Evolutionary conservation across 2,888 invertebrate species (phyloP), one percentile per base, ranked within the genome.

Genomic region (Stenodema calcarata): DNA sequence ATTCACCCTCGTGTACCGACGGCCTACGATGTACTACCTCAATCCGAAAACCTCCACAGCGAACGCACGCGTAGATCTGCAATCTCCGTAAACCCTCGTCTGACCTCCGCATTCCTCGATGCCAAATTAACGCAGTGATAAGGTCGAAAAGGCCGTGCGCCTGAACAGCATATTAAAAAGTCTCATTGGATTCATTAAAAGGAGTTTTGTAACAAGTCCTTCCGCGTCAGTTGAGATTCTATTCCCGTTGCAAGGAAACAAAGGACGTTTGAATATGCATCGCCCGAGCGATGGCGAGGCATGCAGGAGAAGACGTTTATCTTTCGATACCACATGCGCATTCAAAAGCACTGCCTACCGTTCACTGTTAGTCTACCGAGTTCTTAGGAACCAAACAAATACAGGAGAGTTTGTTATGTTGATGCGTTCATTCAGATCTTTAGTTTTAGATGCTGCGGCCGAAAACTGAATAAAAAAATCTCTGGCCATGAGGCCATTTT

Each of bases 241-340:
- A 28, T 80, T 30, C 30, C 54, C 80, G 80, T 80, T 28, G 47
- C 35, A 41, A 73, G 80, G 54, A 50, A 80, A 80, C 80, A 80
- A 80, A 80, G 80, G 78, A 44, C 80, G 80, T 80, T 80, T 80
- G 80, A 80, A 80, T 80, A 80, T 80, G 80, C 80, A 80, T 80
- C 80, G 50, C 30, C 16, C 30, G 16, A 27, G 54, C 30, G 35
- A 44, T 80, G 62, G 23, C 18, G 80, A 80, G 47, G 47, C 47
- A 80, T 80, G 80, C 73, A 73, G 73, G 30, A 62, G 23, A 62
- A 35, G 75, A 75, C 35, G 78, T 42, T 78, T 78, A 78, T 78
- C 78, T 78, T 18, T 23, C 78, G 78, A 47, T 41, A 78, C 78
- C 23, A 42, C 42, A 42, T 18, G 78, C 78, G 78, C 78, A 78